Conservation (phyloP, 2,888 invertebrate species). For the Patella pellucida region DNA sequence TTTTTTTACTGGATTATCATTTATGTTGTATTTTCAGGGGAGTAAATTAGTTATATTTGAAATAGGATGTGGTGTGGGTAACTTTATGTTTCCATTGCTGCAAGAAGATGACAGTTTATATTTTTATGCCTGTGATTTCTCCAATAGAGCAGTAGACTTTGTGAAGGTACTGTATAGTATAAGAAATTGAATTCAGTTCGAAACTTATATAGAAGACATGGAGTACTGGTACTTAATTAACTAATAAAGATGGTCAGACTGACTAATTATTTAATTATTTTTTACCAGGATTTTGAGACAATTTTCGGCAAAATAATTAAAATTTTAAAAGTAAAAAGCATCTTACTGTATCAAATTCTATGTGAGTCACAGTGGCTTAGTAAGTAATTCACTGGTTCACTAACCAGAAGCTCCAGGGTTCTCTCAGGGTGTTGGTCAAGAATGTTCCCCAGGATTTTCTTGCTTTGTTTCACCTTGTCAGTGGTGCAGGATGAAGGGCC, state of each 20-base stretch:
- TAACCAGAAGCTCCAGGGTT: no score
- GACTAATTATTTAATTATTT: slow-evolving; percentile 13
- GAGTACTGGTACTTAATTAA: not conserved
- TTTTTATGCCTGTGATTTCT: slow-evolving; percentile 91
- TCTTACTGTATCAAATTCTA: not conserved
- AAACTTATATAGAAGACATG: not conserved
- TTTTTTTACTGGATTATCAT: no score
- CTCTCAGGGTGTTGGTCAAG: no score
- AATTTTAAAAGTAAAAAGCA: not conserved
- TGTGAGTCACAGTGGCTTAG: no score
- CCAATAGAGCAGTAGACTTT: slow-evolving; percentile 89
- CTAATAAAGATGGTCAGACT: not conserved
- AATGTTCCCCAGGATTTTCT: no score
- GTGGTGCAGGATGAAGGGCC: no score
- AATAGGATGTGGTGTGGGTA: slow-evolving; percentile 97
- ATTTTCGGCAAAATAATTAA: not conserved
- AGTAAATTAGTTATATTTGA: slow-evolving; percentile 77
- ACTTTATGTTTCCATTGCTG: slow-evolving; percentile 92
- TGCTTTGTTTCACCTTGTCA: no score
- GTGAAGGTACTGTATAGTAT: slow-evolving; percentile 77
- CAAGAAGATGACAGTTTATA: slow-evolving; percentile 81
- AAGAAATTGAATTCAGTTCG: not conserved
- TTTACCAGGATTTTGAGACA: not conserved
- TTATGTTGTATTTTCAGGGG: slow-evolving; percentile 24
- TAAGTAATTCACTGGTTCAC: no score